These are phyloP conservation scores for Limosa lapponica DNA, from an alignment of 2,797 vertebrate species.

Conservation along the genomic window DNA sequence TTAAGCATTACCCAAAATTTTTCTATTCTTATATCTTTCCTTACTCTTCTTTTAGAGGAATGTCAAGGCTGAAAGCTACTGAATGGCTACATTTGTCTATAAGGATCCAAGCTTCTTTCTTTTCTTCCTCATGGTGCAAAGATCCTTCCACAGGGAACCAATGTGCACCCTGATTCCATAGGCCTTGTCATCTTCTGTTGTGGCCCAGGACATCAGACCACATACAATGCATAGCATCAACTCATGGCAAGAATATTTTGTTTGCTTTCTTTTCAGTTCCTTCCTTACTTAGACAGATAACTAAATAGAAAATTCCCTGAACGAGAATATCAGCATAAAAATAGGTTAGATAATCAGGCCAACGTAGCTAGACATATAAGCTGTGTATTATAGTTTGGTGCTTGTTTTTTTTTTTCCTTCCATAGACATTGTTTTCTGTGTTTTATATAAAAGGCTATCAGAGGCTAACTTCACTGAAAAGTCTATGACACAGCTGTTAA, in stretches of 20 bases:
- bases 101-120: not conserved
- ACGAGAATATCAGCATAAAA: not conserved
- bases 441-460: not conserved
- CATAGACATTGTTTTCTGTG: not conserved
- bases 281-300: not conserved
- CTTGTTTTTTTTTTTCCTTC: not conserved
- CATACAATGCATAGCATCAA: not conserved
- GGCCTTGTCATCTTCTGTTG: not conserved
- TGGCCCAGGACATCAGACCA: not conserved
- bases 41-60: not conserved
- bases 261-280: not conserved
- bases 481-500: not conserved
- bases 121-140: not conserved
- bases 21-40: not conserved
- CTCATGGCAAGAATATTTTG: not conserved
- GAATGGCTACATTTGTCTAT: not conserved
- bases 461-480: not conserved
- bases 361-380: not conserved
- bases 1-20: not conserved
- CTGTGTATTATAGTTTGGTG: not conserved
- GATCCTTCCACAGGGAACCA: not conserved
- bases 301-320: not conserved
- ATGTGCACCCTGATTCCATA: fast-evolving
- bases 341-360: not conserved
- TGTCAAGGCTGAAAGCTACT: not conserved